A percentile compares a stretch with the other conserved stretches of the same genome.
phyloP scores from a whole-genome alignment of 2,113 vertebrate genomes.

The Sialia sialis region DNA sequence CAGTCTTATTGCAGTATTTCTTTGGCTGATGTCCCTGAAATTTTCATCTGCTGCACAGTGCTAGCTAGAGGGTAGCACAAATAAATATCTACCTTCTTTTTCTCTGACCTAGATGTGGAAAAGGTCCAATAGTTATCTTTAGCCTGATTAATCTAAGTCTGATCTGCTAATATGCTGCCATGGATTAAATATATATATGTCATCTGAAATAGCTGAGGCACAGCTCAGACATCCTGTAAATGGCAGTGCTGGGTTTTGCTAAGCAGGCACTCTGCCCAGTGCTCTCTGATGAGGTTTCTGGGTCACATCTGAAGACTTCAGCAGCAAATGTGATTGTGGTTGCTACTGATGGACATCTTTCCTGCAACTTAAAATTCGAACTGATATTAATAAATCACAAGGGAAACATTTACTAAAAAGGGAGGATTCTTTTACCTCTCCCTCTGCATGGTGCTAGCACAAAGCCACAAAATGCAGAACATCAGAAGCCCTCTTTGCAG shows the following conservation, averaged over 20 bases:
- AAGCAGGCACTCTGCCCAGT: not conserved
- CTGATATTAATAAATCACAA: not conserved
- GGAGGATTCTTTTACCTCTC: not conserved
- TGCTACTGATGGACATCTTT: not conserved
- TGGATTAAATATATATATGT: constrained; percentile 30
- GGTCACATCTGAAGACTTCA: not conserved
- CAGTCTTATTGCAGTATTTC: not conserved
- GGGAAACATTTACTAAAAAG: not conserved
- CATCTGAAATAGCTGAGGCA: not conserved
- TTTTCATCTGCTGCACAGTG: not conserved
- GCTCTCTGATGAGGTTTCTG: not conserved
- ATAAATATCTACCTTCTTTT: constrained; percentile 11
- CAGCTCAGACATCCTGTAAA: not conserved
- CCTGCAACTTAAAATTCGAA: not conserved
- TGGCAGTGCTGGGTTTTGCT: not conserved
- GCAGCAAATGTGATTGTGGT: not conserved
- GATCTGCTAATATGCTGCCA: constrained; percentile 33
- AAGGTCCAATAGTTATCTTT: constrained; percentile 38
- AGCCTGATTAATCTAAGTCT: constrained; percentile 48
- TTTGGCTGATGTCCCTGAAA: not conserved
- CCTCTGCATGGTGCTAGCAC: not conserved
- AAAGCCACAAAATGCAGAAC: not conserved
- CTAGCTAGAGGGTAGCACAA: not conserved
- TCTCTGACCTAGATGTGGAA: constrained; percentile 40
- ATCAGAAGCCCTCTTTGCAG: not conserved